Conservation (phyloP, 2,113 vertebrate genomes). For the Bubo bubo region DNA sequence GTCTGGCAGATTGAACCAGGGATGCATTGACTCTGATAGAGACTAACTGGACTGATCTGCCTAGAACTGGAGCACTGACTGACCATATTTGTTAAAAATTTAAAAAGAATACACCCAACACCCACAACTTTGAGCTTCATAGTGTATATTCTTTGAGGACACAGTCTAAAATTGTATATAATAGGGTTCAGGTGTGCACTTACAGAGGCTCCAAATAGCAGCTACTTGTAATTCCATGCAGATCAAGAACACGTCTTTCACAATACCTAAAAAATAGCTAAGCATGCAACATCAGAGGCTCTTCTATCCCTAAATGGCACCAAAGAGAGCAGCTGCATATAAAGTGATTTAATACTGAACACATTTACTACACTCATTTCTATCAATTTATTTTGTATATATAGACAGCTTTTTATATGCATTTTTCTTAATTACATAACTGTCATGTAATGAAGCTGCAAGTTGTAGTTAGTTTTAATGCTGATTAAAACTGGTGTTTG, state of each 20-base stretch:
- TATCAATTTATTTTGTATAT: slow-evolving; percentile 63
- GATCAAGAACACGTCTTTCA: background rate
- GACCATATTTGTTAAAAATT: background rate
- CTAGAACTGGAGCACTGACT: background rate
- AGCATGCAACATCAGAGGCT: background rate
- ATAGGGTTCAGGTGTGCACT: background rate
- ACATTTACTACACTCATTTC: slow-evolving; percentile 54
- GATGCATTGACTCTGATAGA: accelerated
- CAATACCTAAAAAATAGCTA: background rate
- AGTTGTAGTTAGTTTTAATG: background rate
- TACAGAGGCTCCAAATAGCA: background rate
- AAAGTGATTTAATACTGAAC: slow-evolving; percentile 21
- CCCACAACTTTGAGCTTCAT: background rate
- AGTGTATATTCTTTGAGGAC: background rate
- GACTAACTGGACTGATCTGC: background rate
- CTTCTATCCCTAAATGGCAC: slow-evolving; percentile 51
- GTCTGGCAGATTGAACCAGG: background rate
- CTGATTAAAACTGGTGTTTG: background rate
- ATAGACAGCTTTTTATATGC: slow-evolving; percentile 28
- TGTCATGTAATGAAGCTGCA: background rate
- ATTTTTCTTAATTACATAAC: slow-evolving; percentile 51
- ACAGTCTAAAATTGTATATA: background rate
- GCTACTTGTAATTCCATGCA: background rate
- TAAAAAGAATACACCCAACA: background rate
- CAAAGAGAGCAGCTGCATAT: slow-evolving; percentile 72